A percentile compares a stretch with the other conserved stretches of the same genome.
Evolutionary conservation across 2,113 vertebrate genomes (phyloP).

Genomic region (Chroicocephalus ridibundus): DNA sequence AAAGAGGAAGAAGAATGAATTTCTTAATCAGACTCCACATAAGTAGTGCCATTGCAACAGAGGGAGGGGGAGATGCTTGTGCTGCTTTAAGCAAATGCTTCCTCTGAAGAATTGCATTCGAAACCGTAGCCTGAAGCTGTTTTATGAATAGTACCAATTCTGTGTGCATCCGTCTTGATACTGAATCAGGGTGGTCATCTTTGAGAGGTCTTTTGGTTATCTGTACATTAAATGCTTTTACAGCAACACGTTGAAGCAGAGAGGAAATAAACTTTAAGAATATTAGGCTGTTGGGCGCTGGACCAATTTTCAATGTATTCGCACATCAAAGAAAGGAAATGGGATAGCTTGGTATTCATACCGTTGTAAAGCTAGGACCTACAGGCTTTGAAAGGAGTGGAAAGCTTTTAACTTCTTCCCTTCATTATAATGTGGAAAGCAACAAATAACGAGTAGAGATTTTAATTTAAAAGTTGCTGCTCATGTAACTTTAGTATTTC

Average conservation of each 20-base stretch:
- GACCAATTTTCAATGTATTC: neutral
- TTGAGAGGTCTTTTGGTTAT: neutral
- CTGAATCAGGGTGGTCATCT: neutral
- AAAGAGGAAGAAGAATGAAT: neutral
- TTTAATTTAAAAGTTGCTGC: neutral
- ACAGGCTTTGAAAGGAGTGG: neutral
- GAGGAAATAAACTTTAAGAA: neutral
- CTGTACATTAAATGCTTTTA: neutral
- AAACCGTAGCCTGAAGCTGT: neutral
- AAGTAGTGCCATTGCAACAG: neutral
- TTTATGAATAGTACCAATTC: neutral
- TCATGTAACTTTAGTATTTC: neutral
- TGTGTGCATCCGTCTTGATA: neutral
- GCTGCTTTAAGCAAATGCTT: neutral
- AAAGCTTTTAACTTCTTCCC: neutral
- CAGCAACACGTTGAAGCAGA: fast-evolving
- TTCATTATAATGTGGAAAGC: neutral
- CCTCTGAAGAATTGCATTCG: neutral
- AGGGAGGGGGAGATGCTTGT: neutral
- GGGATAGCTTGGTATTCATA: neutral
- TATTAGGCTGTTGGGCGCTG: neutral
- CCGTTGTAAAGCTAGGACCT: neutral
- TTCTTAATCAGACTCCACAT: neutral
- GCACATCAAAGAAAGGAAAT: neutral
- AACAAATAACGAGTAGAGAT: neutral